Evolutionary conservation across 1,140 invertebrate species (phyloP), one percentile per base, ranked within the genome.

Genomic region (Paracyclopina nana): DNA sequence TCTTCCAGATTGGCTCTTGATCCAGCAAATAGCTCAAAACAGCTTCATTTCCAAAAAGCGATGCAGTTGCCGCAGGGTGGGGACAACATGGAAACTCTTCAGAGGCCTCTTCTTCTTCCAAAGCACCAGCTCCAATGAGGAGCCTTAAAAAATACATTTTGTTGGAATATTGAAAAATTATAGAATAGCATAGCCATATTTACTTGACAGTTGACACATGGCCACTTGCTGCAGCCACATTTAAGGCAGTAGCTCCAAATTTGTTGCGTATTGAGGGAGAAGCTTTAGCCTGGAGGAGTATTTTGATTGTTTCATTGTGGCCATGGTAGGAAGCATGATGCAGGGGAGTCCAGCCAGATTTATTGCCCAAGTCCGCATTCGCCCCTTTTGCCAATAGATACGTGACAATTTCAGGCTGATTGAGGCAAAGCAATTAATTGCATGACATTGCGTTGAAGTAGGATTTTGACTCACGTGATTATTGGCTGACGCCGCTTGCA

Each of bases 401-500:
- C 34, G 14, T 38, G 14, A 38, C 34, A 16, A 38, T 38, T 3
- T 38, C 34, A 8, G 20, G 14, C 34, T 38, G 20, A 38, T n/a
- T 4, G 34, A n/a, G 20, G 20, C 5, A 38, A 38, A 31, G 29
- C 14, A 14, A 9, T 38, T 16, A 16, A 2, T 4, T n/a, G n/a
- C 20, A 16, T 14, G 14, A 31, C 29, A n/a, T 38, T 38, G 3
- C 5, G 34, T 16, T 38, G 8, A 16, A n/a, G 14, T 38, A 3
- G 14, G 5, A 38, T 8, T 38, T 20, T 9, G 8, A 9, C 14
- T 4, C 20, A 38, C 34, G n/a, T 38, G 34, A 38, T 38, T 20
- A 38, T 38, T 38, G 34, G 34, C 34, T 38, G 34, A n/a, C 14
- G 34, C 34, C 34, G 20, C 34, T 38, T 38, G 34, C 20, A 38